Percentiles rank a stretch among this genome's conserved stretches.
Evolutionary conservation across 2,113 vertebrate species (phyloP).

Genomic region (Pterocles gutturalis): DNA sequence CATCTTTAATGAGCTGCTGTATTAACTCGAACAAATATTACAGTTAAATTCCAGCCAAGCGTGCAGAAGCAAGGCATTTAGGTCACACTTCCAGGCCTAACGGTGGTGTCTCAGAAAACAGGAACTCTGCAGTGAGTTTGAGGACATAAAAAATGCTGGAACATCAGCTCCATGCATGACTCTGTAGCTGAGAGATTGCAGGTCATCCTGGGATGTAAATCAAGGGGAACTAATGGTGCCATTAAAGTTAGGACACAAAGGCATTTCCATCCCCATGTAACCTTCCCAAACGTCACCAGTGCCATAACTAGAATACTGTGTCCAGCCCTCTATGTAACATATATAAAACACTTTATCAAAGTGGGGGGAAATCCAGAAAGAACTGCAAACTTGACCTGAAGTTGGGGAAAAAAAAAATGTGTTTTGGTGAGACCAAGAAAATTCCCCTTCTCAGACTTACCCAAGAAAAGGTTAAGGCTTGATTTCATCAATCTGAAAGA

Average conservation of each 20-base stretch:
- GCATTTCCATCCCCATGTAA: not conserved
- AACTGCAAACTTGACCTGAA: not conserved
- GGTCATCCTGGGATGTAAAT: not conserved
- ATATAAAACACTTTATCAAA: not conserved
- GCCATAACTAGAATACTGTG: too few relatives aligned
- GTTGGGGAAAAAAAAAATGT: fast-evolving
- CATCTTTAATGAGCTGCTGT: not conserved
- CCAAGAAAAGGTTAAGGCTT: not conserved
- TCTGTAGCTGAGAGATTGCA: not conserved
- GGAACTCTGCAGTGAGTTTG: not conserved
- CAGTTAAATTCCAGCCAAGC: not conserved
- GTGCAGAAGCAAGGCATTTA: not conserved
- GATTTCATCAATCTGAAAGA: not conserved
- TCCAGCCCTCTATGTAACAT: not conserved
- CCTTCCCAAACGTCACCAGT: not conserved
- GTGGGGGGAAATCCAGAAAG: not conserved
- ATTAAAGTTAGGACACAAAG: not conserved
- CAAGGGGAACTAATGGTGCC: not conserved
- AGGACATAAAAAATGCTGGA: not conserved
- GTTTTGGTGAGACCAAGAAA: not conserved
- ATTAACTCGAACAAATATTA: slow-evolving; percentile 25
- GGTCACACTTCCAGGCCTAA: not conserved
- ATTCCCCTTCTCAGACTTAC: not conserved
- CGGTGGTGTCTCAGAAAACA: not conserved
- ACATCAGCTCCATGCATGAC: fast-evolving